Conservation (phyloP, 1,140 invertebrate species). For the Carcinoscorpius rotundicauda region DNA sequence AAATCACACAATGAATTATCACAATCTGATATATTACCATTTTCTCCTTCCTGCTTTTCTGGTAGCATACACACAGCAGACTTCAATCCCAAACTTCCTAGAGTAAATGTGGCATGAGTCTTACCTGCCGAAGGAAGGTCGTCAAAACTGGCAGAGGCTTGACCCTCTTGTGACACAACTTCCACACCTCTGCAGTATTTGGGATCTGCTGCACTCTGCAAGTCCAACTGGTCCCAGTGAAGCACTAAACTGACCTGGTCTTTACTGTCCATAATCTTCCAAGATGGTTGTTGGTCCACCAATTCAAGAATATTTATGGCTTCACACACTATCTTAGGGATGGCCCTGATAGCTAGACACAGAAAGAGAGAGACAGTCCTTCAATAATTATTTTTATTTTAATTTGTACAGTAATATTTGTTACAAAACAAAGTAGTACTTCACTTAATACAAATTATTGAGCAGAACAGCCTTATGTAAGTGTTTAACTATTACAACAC, state of each 20-base stretch:
- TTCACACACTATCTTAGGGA: slow-evolving; percentile 91
- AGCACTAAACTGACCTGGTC: slow-evolving; percentile 83
- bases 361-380: background rate
- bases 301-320: slow-evolving; percentile 84
- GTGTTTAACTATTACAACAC: too few species aligned
- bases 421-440: too few species aligned
- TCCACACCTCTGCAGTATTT: slow-evolving; percentile 20
- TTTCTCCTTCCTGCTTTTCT: slow-evolving; percentile 1
- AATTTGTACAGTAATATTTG: too few species aligned
- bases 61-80: slow-evolving; percentile 19
- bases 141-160: slow-evolving; percentile 13
- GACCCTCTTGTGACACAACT: slow-evolving; percentile 17
- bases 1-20: slow-evolving; percentile 66
- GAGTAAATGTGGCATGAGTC: slow-evolving; percentile 23
- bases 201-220: slow-evolving; percentile 21
- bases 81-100: slow-evolving; percentile 19
- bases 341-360: slow-evolving; percentile 67
- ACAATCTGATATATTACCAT: slow-evolving; percentile 20
- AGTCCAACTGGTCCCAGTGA: slow-evolving; percentile 64
- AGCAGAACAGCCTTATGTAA: background rate
- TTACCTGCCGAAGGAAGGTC: slow-evolving; percentile 1
- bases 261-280: slow-evolving; percentile 95
- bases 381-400: background rate
- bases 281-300: slow-evolving; percentile 86
- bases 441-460: too few species aligned